Evolutionary conservation across 2,888 invertebrate genomes (phyloP), one percentile per base, ranked within the genome.

Genomic region (Urechis unicinctus): DNA sequence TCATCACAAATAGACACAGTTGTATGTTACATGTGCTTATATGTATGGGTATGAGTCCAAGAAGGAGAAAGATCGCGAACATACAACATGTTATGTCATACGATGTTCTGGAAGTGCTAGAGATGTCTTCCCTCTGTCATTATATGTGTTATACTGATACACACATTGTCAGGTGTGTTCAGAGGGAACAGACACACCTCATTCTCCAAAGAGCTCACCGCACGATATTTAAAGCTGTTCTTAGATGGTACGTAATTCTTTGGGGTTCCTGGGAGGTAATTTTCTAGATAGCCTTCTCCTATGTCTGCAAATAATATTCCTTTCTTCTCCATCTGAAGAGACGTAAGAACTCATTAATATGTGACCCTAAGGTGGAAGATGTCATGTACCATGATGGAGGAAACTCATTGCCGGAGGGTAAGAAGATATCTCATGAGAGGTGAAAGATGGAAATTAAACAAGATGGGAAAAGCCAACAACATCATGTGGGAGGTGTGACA

Each of bases 111-210:
- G 36, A 9, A 17, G 9, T 17, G 25, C 17, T 48, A 52, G 22
- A 46, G 9, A 9, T 42, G 48, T 28, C 57, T 42, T 25, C 28
- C n/a, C 24, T 55, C 46, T 3, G 56, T 56, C 52, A 61, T 50
- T 17, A 52, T 21, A 13, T 43, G 36, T 9, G 61, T 55, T 5
- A 61, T 60, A 5, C 42, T 30, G 6, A 3, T 36, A 25, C 59
- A 60, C 3, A 52, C 30, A 1, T 51, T 36, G 43, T 60, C 58
- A 29, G 26, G 24, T 4, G 59, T 58, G 48, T 41, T 45, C 25
- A 29, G 9, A 3, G 71, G 70, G 59, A 74, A 75, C 31, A 74
- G 63, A 58, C 72, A 74, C 9, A 73, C 64, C 50, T 69, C 71
- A 50, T 72, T 73, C 50, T 74, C 70, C 44, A 68, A 56, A 0